Evolutionary conservation across 2,888 invertebrate species (phyloP), one percentile per base, ranked within the genome.

Genomic region (Mantis religiosa): DNA sequence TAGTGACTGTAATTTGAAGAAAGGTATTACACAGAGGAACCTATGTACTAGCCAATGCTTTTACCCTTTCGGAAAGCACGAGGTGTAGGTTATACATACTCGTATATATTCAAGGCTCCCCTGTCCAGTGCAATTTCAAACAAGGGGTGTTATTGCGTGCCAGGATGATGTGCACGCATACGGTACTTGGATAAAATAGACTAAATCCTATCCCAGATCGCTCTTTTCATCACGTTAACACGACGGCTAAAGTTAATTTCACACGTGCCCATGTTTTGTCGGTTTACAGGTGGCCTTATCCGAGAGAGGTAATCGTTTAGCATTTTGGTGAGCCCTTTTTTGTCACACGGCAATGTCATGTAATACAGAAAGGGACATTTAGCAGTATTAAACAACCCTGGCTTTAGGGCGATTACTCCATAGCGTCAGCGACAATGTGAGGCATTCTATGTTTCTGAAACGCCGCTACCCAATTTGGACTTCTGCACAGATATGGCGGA

Each of bases 71-170:
- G 25, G 54, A 71, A 25, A 20, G 54, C 54, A 15, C 4, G 54
- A 71, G 54, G 54, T 71, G 25, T 6, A 20, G 6, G 15, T 71
- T 71, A 71, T 71, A 71, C 14, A 54, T 54, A 54, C 54, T 54
- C 54, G 54, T 54, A 54, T 25, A 71, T 25, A 71, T 71, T 71
- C 54, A 71, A 71, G 54, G 54, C 54, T 71, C 25, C 54, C 15
- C 54, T 71, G 54, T 71, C 25, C 25, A 25, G 54, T 71, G 54
- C 54, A 71, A 71, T 71, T 71, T 71, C 54, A 85, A 85, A 54
- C 85, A n/a, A 41, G 34, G 84, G n/a, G 85, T 47, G 85, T 85
- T 41, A 85, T 85, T 85, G 85, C 85, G 85, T 85, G 47, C n/a
- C 85, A 85, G 41, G 41, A 30, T 28, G 54, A 28, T 47, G 85